These are phyloP conservation scores for Uria lomvia DNA, from an alignment of 2,113 vertebrate genomes.

Conservation along the genomic window DNA sequence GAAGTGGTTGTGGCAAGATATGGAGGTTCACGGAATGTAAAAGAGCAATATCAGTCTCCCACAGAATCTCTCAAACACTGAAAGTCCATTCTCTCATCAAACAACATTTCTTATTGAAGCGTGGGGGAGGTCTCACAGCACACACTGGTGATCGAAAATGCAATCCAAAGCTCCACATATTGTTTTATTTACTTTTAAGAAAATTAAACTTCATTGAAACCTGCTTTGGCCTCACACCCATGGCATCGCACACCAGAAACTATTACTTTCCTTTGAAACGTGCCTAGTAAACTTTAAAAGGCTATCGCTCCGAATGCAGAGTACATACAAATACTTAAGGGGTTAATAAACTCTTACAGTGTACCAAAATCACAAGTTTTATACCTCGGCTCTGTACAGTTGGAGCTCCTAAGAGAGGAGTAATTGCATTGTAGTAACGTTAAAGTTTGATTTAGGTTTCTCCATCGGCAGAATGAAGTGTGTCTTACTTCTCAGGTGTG, in stretches of 20 bases:
- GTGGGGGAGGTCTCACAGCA: background rate
- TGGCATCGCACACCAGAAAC: slow-evolving; percentile 16
- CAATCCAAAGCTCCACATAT: slow-evolving; percentile 2
- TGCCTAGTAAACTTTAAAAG: slow-evolving; percentile 18
- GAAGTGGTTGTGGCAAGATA: background rate
- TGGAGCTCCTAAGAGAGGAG: slow-evolving; percentile 12
- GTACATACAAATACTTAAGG: slow-evolving; percentile 28
- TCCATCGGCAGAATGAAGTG: slow-evolving; percentile 53
- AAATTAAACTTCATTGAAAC: background rate
- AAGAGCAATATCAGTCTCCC: background rate
- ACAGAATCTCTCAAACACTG: background rate
- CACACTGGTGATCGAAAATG: background rate
- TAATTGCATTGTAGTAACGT: slow-evolving; percentile 5
- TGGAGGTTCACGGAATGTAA: background rate
- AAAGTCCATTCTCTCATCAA: background rate
- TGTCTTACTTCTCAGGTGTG: slow-evolving; percentile 69
- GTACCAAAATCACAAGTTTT: slow-evolving; percentile 28
- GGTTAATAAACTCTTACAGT: slow-evolving; percentile 55
- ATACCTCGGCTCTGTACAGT: background rate
- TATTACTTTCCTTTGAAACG: slow-evolving; percentile 7
- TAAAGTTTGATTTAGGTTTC: slow-evolving; percentile 65
- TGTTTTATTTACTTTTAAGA: slow-evolving; percentile 29
- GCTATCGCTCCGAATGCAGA: background rate
- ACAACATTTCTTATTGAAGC: background rate
- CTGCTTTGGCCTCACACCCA: slow-evolving; percentile 24